phyloP scores from a whole-genome alignment of 2,797 vertebrate genomes.

The Sorex maritimensis region DNA sequence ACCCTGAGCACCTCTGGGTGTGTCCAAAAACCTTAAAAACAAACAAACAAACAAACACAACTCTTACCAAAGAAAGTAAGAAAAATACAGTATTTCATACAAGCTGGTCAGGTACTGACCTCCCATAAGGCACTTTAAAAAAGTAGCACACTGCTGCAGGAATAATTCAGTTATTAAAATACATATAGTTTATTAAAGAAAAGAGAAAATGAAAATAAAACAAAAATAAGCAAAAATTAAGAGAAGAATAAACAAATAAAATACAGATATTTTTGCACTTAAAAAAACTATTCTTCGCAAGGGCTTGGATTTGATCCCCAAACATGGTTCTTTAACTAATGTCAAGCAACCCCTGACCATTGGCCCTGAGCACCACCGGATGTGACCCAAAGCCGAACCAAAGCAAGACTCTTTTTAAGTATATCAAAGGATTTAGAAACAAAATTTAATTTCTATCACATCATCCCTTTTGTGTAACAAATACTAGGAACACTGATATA shows the following conservation, averaged over 20 bases:
- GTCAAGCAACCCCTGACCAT: no score
- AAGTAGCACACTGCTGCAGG: not conserved
- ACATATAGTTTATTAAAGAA: no score
- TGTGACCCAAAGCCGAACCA: no score
- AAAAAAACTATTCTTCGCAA: not conserved
- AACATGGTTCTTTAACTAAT: no score
- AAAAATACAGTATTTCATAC: not conserved
- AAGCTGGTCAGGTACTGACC: not conserved
- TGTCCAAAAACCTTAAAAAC: no score
- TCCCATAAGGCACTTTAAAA: not conserved
- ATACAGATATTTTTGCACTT: not conserved
- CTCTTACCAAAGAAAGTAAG: not conserved
- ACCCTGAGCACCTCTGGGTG: no score
- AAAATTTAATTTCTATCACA: conserved; percentile 29
- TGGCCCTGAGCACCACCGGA: no score
- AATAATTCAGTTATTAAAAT: not conserved
- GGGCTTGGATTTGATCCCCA: no score
- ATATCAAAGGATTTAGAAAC: conserved; percentile 39
- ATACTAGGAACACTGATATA: not conserved
- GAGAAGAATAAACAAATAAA: no score
- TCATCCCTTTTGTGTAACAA: not conserved
- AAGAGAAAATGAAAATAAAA: no score
- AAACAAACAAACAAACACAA: no score
- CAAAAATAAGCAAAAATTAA: no score
- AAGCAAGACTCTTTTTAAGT: conserved; percentile 44